phyloP scores from a whole-genome alignment of 2,113 vertebrate species.

The Xenopus tropicalis region UCB_Xtro_10.0 CM004443.2:118057001-118057500 shows the following conservation, averaged over 20 bases:
- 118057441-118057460: constrained; percentile 81
- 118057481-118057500: constrained; percentile 61
- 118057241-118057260: constrained; percentile 82
- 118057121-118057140: constrained; percentile 63
- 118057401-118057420: constrained; percentile 86
- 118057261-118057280: constrained; percentile 87
- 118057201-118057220: constrained; percentile 77
- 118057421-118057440: constrained; percentile 78
- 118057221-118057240: constrained; percentile 72
- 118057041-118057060: too few relatives aligned
- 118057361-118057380: constrained; percentile 86
- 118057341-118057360: constrained; percentile 90
- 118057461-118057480: constrained; percentile 76
- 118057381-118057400: constrained; percentile 86
- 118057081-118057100: too few relatives aligned
- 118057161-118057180: constrained; percentile 70
- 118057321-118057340: constrained; percentile 85
- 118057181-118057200: constrained; percentile 68
- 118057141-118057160: constrained; percentile 64
- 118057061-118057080: too few relatives aligned
- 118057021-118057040: too few relatives aligned
- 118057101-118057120: constrained; percentile 43
- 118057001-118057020: too few relatives aligned
- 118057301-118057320: constrained; percentile 77
- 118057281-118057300: constrained; percentile 96